Conservation (phyloP, 2,888 invertebrate genomes). For the Adineta ricciae region DNA sequence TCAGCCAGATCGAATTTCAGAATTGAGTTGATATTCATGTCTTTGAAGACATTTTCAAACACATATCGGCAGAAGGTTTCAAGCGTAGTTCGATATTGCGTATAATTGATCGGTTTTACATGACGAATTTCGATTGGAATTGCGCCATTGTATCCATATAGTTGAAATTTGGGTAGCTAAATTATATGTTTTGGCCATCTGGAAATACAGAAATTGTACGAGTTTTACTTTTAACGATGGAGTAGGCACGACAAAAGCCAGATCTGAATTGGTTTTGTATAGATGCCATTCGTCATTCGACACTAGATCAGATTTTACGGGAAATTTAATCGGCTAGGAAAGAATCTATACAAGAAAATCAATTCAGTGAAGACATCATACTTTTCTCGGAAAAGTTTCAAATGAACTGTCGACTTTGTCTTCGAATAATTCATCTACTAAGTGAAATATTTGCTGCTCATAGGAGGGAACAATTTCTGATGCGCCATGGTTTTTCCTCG, state of each 20-base stretch:
- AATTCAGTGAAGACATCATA: background rate
- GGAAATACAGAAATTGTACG: background rate
- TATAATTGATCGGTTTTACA: background rate
- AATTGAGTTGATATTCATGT: background rate
- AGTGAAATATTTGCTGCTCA: background rate
- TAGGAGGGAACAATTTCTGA: background rate
- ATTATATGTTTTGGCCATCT: too few relatives aligned
- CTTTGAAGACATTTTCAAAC: slow-evolving; percentile 1
- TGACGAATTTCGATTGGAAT: background rate
- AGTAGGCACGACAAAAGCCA: background rate
- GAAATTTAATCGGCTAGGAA: background rate
- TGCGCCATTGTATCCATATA: background rate
- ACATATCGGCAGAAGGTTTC: background rate
- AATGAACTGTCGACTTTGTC: background rate
- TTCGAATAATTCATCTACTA: background rate
- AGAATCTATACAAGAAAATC: background rate
- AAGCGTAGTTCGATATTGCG: background rate
- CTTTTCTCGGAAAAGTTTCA: background rate
- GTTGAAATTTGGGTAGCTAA: background rate
- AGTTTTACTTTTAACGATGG: background rate
- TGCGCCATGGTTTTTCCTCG: background rate
- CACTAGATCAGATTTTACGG: background rate
- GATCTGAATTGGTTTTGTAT: background rate
- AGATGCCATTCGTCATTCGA: background rate
- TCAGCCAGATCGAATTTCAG: background rate